Conservation (phyloP, 2,113 vertebrate genomes). For the Holacanthus passer region DNA sequence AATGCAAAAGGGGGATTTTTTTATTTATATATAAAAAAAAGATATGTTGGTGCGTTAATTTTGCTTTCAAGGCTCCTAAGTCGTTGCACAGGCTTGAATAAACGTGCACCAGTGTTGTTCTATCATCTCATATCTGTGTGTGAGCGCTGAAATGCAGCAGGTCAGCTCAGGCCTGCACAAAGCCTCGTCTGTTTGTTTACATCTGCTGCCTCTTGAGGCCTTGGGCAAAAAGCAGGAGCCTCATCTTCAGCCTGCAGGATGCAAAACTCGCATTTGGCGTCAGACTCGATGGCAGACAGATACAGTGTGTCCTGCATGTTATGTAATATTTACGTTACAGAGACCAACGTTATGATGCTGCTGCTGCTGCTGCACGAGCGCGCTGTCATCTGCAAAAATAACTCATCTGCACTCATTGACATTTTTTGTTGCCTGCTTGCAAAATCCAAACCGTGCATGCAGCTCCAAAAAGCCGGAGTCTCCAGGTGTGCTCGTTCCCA, state of each 20-base stretch:
- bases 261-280: neutral
- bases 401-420: slow-evolving; percentile 16
- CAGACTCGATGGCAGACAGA: no score
- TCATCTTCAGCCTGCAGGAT: neutral
- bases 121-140: slow-evolving; percentile 15
- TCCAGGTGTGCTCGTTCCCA: neutral
- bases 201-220: slow-evolving; percentile 58
- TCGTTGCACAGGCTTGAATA: slow-evolving; percentile 6
- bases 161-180: slow-evolving; percentile 34
- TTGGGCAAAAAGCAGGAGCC: neutral
- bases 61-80: neutral
- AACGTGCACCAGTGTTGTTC: slow-evolving; percentile 24
- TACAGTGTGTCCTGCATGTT: slow-evolving; percentile 19
- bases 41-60: neutral
- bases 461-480: no score
- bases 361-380: neutral
- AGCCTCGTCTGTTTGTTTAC: slow-evolving; percentile 71
- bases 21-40: neutral
- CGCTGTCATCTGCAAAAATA: slow-evolving; percentile 31
- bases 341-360: neutral
- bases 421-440: neutral
- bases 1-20: neutral
- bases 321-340: slow-evolving; percentile 49
- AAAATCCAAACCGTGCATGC: neutral
- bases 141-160: slow-evolving; percentile 28